A percentile compares a stretch with the other conserved stretches of the same genome.
Conservation (phyloP, 2,888 invertebrate species). For the Lasioglossum calceatum region DNA sequence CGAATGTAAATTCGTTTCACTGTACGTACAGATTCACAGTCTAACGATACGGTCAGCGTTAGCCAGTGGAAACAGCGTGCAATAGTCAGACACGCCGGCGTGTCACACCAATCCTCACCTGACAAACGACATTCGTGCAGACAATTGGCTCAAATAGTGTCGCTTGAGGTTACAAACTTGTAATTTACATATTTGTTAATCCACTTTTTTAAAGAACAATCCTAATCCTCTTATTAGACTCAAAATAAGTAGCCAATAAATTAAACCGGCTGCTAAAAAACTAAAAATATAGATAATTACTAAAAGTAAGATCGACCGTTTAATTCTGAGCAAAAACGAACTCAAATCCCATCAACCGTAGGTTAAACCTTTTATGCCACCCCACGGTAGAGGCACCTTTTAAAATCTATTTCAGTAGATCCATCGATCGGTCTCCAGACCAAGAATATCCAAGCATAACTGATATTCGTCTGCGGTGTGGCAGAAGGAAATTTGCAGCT, state of each 20-base stretch:
- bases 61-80: neutral
- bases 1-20: too few relatives aligned
- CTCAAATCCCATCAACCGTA: neutral
- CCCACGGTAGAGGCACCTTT: neutral
- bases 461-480: neutral
- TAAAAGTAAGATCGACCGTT: neutral
- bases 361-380: neutral
- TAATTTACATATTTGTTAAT: neutral
- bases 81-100: neutral
- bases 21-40: neutral
- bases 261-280: neutral
- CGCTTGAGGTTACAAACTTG: neutral
- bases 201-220: neutral
- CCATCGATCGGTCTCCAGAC: neutral
- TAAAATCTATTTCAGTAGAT: neutral
- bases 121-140: neutral
- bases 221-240: neutral
- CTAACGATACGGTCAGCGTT: neutral
- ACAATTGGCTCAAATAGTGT: neutral
- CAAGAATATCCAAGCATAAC: neutral
- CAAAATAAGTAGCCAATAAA: neutral
- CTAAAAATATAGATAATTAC: neutral
- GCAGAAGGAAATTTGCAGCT: constrained; percentile 30
- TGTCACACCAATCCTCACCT: neutral
- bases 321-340: neutral